Evolutionary conservation across 2,113 vertebrate species (phyloP), one percentile per base, ranked within the genome.

Genomic region (Murina feae): DNA sequence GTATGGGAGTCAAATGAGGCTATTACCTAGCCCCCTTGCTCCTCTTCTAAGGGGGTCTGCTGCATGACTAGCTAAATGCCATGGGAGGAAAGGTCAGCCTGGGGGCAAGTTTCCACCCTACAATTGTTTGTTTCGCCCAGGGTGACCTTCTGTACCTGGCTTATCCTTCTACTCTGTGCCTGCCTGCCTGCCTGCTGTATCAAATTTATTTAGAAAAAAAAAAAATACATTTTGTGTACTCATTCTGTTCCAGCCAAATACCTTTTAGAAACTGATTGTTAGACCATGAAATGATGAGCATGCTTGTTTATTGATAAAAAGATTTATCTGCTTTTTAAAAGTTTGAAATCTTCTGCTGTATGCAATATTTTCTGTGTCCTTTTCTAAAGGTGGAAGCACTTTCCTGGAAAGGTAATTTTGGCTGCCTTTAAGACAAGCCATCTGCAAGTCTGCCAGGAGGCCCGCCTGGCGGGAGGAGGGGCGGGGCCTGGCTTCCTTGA

Each of bases 371-470:
- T 92, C 53, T 93, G 32, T 69, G 80, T 94, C 83, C 91, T 97
- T 93, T 94, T 65, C 76, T 2, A 83, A 96, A 93, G 89, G 80
- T 72, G 28, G 93, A 84, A 39, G 47, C 30, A n/a, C 89, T 74
- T 97, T 96, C 93, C 84, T 97, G 66, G 93, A 93, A 97, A 96
- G 96, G 93, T 91, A 75, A 58, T 93, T 95, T 74, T 85, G 95
- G 79, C 79, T 83, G 6, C 23, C 30, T 8, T 89, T 65, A 79
- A 80, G 39, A 16, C 65, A 58, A 76, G 51, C 55, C 86, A 74
- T 92, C 89, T 97, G 82, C 25, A 2, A 1, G 8, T 71, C 89
- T 93, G 35, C 69, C 76, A 89, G 84, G 75, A 93, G 78, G 14
- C 60, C 32, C 86, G 42, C 35, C 69, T 76, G 83, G 37, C 83